Evolutionary conservation across 2,113 vertebrate species (phyloP), one percentile per base, ranked within the genome.

Genomic region (Mastomys natalensis): DNA sequence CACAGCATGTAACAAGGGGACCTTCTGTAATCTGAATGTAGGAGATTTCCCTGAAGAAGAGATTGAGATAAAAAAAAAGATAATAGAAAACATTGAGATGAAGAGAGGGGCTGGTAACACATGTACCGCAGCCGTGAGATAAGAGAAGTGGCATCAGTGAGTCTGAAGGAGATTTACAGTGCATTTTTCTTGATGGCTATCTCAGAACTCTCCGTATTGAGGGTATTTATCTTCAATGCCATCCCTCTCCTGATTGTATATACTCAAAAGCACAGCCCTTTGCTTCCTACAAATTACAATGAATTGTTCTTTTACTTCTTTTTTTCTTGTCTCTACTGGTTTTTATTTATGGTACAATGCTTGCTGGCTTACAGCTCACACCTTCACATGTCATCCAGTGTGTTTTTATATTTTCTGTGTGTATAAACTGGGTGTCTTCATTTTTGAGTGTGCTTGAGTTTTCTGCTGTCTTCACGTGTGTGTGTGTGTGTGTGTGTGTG

Each of bases 121-220:
- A 64, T 40, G 21, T 16, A 85, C 74, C 26, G 51, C 5, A 87
- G 7, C 51, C 60, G 29, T 55, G 66, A 82, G 82, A 34, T 45
- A 91, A 74, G 34, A 89, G n/a, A 77, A 93, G 55, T 19, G 10
- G 24, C 80, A 48, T 85, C 34, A 81, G 31, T 51, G 84, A 43
- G 11, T 40, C 70, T 91, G 53, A 40, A 90, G 13, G 66, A 51
- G 34, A 68, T 48, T 76, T 62, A 17, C 19, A 0, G 2, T 58
- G 86, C 43, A 76, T 90, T 93, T 94, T 94, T 94, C 93, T 96
- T 85, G 40, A 95, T 72, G 68, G 43, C 26, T 90, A 85, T 77
- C 87, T 88, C 60, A 76, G 45, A 93, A 78, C 17, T 91, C 26
- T 72, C 0, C 29, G 31, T 84, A 93, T 89, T 81, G 87, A 90